These are phyloP conservation scores for Poecilia wingei DNA, from an alignment of 2,797 vertebrate genomes.

Conservation along the genomic window DNA sequence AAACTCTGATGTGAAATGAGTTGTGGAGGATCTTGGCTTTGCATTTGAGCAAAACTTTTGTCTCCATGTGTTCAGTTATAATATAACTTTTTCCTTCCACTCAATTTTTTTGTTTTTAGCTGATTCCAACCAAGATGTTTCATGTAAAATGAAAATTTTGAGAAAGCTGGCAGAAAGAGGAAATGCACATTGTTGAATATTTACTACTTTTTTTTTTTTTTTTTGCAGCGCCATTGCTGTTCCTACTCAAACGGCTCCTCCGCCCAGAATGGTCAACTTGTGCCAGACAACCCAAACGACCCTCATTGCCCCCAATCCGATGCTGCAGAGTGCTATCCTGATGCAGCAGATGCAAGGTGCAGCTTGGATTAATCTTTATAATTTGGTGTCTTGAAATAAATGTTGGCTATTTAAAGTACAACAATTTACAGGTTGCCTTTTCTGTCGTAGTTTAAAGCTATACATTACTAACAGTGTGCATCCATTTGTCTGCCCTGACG, in stretches of 20 bases:
- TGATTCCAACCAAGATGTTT: background rate
- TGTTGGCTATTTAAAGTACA: background rate
- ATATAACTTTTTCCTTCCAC: background rate
- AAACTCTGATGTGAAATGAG: background rate
- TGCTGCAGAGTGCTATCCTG: constrained; percentile 93
- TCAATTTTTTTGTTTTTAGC: background rate
- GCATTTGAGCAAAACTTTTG: background rate
- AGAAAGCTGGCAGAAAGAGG: background rate
- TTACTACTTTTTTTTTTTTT: constrained; percentile 1
- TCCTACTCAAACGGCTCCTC: constrained; percentile 66
- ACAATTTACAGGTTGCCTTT: constrained; percentile 2
- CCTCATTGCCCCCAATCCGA: constrained; percentile 89
- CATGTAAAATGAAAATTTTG: background rate
- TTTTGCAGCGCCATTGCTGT: constrained; percentile 70
- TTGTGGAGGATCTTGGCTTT: background rate
- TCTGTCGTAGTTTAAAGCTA: background rate
- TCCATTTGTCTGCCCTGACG: background rate
- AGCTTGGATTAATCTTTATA: constrained; percentile 1
- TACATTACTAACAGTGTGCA: constrained; percentile 1
- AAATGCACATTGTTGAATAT: background rate
- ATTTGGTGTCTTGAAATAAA: background rate
- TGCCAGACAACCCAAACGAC: constrained; percentile 85
- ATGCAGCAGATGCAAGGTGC: constrained; percentile 94
- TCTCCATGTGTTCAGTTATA: background rate
- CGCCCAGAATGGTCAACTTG: constrained; percentile 86